Evolutionary conservation across 2,888 invertebrate species (phyloP).

Genomic region (Chymomyza amoena): DNA sequence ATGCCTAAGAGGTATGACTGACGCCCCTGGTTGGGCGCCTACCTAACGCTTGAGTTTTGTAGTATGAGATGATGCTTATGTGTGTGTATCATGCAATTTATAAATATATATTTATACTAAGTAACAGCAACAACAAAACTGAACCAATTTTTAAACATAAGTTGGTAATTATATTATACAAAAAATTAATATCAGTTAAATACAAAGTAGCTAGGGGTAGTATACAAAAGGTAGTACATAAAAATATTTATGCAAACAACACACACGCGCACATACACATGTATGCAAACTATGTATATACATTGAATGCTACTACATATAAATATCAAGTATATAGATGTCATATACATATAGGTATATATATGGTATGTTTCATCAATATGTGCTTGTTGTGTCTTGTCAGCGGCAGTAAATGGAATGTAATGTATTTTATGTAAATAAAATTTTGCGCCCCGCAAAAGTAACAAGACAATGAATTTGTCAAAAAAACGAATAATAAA

Average conservation of each 20-base stretch:
- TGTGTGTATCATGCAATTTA: slow-evolving; percentile 49
- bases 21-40: neutral
- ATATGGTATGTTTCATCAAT: slow-evolving; percentile 32
- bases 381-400: slow-evolving; percentile 36
- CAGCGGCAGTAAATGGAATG: slow-evolving; percentile 14
- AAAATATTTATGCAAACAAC: slow-evolving; percentile 20
- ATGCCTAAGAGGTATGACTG: neutral
- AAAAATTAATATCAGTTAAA: neutral
- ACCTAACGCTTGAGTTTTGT: neutral
- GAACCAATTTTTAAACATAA: slow-evolving; percentile 29
- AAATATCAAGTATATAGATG: slow-evolving; percentile 36
- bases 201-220: slow-evolving; percentile 11
- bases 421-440: slow-evolving; percentile 20
- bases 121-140: slow-evolving; percentile 15
- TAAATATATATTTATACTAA: neutral
- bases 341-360: slow-evolving; percentile 42
- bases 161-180: slow-evolving; percentile 48
- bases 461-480: slow-evolving; percentile 28
- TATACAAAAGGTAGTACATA: slow-evolving; percentile 38
- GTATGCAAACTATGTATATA: slow-evolving; percentile 1
- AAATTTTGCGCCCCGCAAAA: slow-evolving; percentile 5
- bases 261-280: slow-evolving; percentile 30
- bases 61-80: slow-evolving; percentile 15
- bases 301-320: slow-evolving; percentile 10
- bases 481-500: slow-evolving; percentile 54